phyloP scores from a whole-genome alignment of 2,888 invertebrate genomes.

The Cinara cedri region DNA sequence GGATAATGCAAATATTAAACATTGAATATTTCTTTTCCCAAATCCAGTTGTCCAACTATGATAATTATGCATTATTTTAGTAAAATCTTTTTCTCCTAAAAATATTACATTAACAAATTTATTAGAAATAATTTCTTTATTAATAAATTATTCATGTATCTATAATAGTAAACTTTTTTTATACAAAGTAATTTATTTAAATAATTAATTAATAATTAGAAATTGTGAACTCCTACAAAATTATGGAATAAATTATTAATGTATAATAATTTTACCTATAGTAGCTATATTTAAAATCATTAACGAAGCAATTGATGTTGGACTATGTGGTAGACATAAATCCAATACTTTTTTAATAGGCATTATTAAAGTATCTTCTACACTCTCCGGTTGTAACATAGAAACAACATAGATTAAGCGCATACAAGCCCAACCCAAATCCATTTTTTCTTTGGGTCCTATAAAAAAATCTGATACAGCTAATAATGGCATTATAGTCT shows the following conservation, averaged over 20 bases:
- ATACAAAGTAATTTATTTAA: neutral
- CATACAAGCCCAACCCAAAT: slow-evolving; percentile 49
- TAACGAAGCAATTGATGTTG: slow-evolving; percentile 44
- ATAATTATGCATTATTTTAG: slow-evolving; percentile 51
- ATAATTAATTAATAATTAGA: too few relatives aligned
- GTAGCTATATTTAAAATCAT: slow-evolving; percentile 46
- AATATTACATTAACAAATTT: neutral
- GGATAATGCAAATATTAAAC: slow-evolving; percentile 52
- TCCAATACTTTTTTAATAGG: slow-evolving; percentile 38
- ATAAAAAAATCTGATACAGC: slow-evolving; percentile 44
- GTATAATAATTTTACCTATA: slow-evolving; percentile 40
- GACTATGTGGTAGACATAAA: slow-evolving; percentile 42
- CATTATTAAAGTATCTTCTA: slow-evolving; percentile 1
- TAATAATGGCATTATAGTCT: slow-evolving; percentile 49
- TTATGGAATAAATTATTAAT: neutral
- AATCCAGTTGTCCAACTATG: slow-evolving; percentile 48
- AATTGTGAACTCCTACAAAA: too few relatives aligned
- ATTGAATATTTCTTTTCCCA: slow-evolving; percentile 51
- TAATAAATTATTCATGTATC: neutral
- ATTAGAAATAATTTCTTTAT: neutral
- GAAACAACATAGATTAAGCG: slow-evolving; percentile 41
- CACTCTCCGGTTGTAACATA: slow-evolving; percentile 17
- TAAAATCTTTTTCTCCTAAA: slow-evolving; percentile 48
- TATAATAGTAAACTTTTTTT: too few relatives aligned
- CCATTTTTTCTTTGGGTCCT: slow-evolving; percentile 46